Percentiles rank a stretch among this genome's conserved stretches.
These are phyloP conservation scores for Hemicrepidius hirtus DNA, from an alignment of 2,888 invertebrate genomes.

Conservation along the genomic window DNA sequence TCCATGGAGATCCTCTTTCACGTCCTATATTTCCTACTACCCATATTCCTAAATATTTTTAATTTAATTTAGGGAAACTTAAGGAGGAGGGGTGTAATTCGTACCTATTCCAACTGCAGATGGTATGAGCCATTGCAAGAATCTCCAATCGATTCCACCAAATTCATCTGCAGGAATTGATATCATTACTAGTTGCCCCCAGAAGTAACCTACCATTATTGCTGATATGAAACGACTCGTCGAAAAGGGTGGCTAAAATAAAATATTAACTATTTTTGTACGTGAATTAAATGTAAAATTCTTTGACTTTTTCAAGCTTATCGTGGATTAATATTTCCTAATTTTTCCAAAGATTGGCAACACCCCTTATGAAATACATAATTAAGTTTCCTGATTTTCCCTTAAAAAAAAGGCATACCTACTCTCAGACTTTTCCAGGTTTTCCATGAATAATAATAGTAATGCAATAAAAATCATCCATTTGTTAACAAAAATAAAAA, in stretches of 20 bases:
- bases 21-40: constrained; percentile 93
- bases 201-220: constrained; percentile 85
- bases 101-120: constrained; percentile 83
- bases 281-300: no score
- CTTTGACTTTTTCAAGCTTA: no score
- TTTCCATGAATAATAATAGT: no score
- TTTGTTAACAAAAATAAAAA: no score
- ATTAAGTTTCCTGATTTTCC: no score
- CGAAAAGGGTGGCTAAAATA: constrained; percentile 87
- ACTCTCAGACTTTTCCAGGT: no score
- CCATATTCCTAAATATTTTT: constrained; percentile 83
- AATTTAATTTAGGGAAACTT: background rate
- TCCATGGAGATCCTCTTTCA: constrained; percentile 83
- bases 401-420: no score
- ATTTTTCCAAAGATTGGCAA: no score
- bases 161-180: constrained; percentile 87
- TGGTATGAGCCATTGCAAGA: constrained; percentile 84
- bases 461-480: no score
- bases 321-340: no score
- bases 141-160: constrained; percentile 81
- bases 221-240: constrained; percentile 85
- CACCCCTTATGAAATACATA: no score
- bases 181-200: constrained; percentile 83
- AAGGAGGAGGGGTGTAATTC: background rate
- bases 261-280: no score